A percentile compares a stretch with the other conserved stretches of the same genome.
These are phyloP conservation scores for Dysdera silvatica DNA, from an alignment of 1,140 invertebrate genomes.

Conservation along the genomic window DNA sequence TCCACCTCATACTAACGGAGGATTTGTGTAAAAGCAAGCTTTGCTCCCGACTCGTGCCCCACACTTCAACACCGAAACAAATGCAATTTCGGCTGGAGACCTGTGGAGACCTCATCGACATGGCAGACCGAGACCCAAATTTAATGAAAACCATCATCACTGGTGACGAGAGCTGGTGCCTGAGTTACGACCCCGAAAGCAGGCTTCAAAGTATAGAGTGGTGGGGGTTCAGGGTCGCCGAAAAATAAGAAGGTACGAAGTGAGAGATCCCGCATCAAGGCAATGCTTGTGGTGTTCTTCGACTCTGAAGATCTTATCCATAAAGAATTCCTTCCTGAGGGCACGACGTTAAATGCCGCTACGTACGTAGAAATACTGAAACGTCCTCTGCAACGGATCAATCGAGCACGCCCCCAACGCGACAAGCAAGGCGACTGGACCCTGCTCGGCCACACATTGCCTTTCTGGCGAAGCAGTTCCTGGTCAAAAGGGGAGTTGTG, in stretches of 20 bases:
- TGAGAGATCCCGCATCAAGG: conserved; percentile 12
- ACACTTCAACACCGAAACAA: too few relatives aligned
- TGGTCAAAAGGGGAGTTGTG: background rate
- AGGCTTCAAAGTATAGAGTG: too few relatives aligned
- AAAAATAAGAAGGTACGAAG: background rate
- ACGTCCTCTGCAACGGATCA: conserved; percentile 22
- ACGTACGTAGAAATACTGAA: conserved; percentile 22
- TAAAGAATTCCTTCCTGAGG: conserved; percentile 27
- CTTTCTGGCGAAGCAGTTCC: background rate
- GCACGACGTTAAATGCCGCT: conserved; percentile 25
- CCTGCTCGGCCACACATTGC: conserved; percentile 23
- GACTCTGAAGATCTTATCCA: conserved; percentile 10
- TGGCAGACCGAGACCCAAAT: too few relatives aligned
- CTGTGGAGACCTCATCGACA: too few relatives aligned
- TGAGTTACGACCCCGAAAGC: too few relatives aligned
- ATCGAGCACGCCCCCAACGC: conserved; percentile 17
- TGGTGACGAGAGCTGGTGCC: too few relatives aligned
- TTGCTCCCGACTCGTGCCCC: too few relatives aligned
- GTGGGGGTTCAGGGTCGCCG: background rate
- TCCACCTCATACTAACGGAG: too few relatives aligned
- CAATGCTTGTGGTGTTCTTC: conserved; percentile 23
- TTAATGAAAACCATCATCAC: too few relatives aligned
- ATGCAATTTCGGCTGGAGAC: too few relatives aligned
- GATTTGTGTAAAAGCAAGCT: too few relatives aligned
- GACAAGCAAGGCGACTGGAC: conserved; percentile 5